phyloP scores from a whole-genome alignment of 2,113 vertebrate species.

The Passer montanus region DNA sequence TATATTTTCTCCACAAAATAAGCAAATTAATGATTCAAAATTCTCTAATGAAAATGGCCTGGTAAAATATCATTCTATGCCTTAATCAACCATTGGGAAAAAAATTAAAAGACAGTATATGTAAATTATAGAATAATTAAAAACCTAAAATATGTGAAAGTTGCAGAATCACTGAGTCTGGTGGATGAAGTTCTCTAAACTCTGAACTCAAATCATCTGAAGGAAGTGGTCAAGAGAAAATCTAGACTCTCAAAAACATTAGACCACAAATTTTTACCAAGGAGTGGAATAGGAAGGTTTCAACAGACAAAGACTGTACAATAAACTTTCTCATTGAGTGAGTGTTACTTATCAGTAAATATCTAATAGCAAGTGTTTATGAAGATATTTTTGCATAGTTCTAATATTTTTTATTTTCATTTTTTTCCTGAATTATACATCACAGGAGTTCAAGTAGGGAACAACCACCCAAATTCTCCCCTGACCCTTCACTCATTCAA shows the following conservation, averaged over 20 bases:
- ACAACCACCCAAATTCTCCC: neutral
- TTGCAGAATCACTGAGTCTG: neutral
- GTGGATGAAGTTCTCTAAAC: neutral
- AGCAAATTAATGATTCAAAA: neutral
- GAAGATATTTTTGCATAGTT: neutral
- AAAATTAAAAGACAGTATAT: neutral
- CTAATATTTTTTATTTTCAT: neutral
- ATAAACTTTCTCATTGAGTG: neutral
- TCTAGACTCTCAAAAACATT: neutral
- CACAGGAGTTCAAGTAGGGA: neutral
- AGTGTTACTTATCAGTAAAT: neutral
- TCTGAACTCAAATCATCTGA: neutral
- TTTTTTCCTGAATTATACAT: neutral
- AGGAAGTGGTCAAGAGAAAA: neutral
- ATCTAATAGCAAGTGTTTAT: neutral
- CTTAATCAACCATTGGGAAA: rapidly evolving
- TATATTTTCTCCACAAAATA: neutral
- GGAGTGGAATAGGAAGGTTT: neutral
- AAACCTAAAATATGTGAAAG: neutral
- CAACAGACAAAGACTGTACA: neutral
- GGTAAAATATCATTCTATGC: neutral
- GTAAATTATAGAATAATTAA: neutral
- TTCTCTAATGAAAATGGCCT: neutral
- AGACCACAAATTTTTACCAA: neutral
- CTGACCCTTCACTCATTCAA: neutral